These are phyloP conservation scores for Megatriorchis doriae DNA, from an alignment of 2,113 vertebrate species.

Conservation along the genomic window DNA sequence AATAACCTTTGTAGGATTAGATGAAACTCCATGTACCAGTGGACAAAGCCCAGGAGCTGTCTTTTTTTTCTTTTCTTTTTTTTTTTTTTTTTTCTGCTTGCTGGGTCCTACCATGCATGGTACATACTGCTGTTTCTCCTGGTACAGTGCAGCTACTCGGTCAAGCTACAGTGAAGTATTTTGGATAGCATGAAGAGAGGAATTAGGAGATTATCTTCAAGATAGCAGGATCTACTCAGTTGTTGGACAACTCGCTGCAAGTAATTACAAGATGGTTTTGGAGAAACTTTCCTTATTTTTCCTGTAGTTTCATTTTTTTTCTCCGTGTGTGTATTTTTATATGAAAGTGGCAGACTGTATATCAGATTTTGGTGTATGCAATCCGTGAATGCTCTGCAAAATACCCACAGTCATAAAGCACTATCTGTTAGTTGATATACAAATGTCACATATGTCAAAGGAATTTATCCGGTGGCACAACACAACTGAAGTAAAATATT, in stretches of 20 bases:
- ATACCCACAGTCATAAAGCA: constrained; percentile 48
- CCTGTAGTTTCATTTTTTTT: not conserved
- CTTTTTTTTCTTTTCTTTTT: too few species aligned
- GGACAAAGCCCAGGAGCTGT: not conserved
- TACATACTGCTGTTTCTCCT: not conserved
- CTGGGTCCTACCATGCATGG: not conserved
- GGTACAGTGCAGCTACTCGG: not conserved
- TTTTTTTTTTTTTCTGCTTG: not conserved
- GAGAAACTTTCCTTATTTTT: not conserved
- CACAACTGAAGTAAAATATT: constrained; percentile 71
- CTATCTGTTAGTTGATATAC: constrained; percentile 59
- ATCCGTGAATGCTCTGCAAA: constrained; percentile 30
- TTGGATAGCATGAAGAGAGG: not conserved
- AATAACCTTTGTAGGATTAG: not conserved
- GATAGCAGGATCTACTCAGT: not conserved
- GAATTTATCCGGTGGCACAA: constrained; percentile 72
- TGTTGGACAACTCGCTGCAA: not conserved
- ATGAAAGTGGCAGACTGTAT: constrained; percentile 16
- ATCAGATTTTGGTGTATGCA: constrained; percentile 49
- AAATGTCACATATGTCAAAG: constrained; percentile 66
- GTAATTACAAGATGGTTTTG: not conserved
- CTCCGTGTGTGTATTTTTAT: not conserved
- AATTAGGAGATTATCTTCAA: not conserved
- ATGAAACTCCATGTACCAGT: not conserved
- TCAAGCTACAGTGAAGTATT: not conserved